These are phyloP conservation scores for Caenorhabditis wallacei DNA, from an alignment of 2,888 invertebrate species.

Conservation along the genomic window DNA sequence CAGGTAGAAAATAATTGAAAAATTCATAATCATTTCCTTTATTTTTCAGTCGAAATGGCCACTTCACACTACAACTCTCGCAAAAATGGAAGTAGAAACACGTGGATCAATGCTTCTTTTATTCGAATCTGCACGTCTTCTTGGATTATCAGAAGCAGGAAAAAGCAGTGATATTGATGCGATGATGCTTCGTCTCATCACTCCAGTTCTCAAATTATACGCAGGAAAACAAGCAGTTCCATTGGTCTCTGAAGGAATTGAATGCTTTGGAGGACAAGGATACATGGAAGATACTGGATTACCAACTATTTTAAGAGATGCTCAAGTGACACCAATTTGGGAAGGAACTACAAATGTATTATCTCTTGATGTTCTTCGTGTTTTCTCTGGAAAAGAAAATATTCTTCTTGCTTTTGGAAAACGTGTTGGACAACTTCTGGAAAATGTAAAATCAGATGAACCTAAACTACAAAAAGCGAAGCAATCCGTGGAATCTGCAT, in stretches of 20 bases:
- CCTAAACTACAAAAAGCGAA: constrained; percentile 56
- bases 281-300: constrained; percentile 86
- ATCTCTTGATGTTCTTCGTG: constrained; percentile 86
- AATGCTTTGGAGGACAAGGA: constrained; percentile 86
- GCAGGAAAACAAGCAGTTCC: constrained; percentile 86
- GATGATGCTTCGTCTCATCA: constrained; percentile 85
- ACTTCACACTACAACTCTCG: constrained; percentile 85
- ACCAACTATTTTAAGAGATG: constrained; percentile 85
- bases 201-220: constrained; percentile 86
- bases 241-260: constrained; percentile 85
- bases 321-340: constrained; percentile 86
- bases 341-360: constrained; percentile 87
- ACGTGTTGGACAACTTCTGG: constrained; percentile 78
- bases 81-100: constrained; percentile 85
- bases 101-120: constrained; percentile 85
- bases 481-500: constrained; percentile 56
- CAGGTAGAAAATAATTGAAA: constrained; percentile 15
- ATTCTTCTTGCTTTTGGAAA: constrained; percentile 83
- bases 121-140: constrained; percentile 85
- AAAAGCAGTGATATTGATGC: constrained; percentile 84
- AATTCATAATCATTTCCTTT: not conserved
- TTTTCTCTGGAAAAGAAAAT: constrained; percentile 84
- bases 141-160: constrained; percentile 84
- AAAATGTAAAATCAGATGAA: constrained; percentile 36
- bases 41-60: constrained; percentile 83